Base-by-base conservation (phyloP, 2,888 invertebrate species). In the Andrena bicolor region DNA sequence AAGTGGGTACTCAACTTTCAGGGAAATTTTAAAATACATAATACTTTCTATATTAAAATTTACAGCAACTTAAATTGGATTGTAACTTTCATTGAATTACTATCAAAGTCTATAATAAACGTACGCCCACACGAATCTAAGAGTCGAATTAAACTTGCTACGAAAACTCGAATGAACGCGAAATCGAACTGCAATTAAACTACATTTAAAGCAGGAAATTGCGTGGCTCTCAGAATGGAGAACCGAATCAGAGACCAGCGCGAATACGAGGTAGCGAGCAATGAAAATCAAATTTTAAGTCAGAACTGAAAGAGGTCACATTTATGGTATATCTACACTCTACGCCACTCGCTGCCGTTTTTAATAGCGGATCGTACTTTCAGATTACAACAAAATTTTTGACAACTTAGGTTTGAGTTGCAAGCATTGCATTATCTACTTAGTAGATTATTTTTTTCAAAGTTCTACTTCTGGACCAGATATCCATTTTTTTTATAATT, bases 191-290 rank as follows among this genome's bases (percentile, higher is more conserved):
- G 20, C 16, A 53, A 53, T 41, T 32, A 32, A 30, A 68, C 66
- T 3, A 10, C 20, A 53, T 20, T 68, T 68, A 32, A 53, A 53
- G 51, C 30, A 28, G 41, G 56, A 69, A 69, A 58, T 69, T 58
- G 26, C 35, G 10, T 16, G 53, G 41, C n/a, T 69, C n/a, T 41
- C 58, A 41, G 30, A 69, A 69, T 58, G 10, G 69, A 28, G 51
- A 58, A 35, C 69, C 10, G n/a, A 69, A 26, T 41, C 66, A 32
- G 16, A 35, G n/a, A 35, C n/a, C 2, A 20, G 23, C 23, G 10
- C 23, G 20, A 56, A 23, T 56, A 23, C 56, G 56, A 56, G 3
- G 7, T 10, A 20, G 13, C 26, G 2, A 20, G 3, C 28, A 49
- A 30, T 65, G 35, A 49, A 49, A 35, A 56, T 56, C 35, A 56